Base-by-base conservation (phyloP, 2,113 vertebrate genomes). In the Rhea americana region DNA sequence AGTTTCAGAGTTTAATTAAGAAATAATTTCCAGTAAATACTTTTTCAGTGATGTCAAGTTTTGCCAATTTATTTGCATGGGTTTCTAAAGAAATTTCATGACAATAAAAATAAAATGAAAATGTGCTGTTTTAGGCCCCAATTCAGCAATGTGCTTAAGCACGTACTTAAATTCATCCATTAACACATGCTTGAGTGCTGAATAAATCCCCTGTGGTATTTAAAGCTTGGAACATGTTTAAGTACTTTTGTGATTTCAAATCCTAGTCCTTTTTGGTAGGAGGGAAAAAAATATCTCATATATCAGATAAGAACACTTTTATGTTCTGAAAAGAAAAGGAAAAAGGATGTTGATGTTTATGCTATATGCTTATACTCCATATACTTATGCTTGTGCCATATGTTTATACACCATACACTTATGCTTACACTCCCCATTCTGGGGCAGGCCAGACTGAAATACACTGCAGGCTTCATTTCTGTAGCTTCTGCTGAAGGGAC, bases 191-290 rank as follows among this genome's bases (percentile, higher is more conserved):
- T 22, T 59, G 91, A 81, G 61, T 21, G 20, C 61, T 81, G 82
- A 91, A 88, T 83, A 81, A 91, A 90, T 88, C 72, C 90, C 32
- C 19, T 48, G 32, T 45, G 80, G n/a, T 48, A 65, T 94, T 89
- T 87, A 55, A 85, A 91, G 41, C 55, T 80, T 63, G 75, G 45
- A 85, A 39, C 13, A 2, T 3, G 2, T 28, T 70, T 58, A 73
- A 87, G 5, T 21, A 30, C 41, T 91, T 82, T 76, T 67, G 24
- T 56, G 43, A 93, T 81, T 81, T 90, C 73, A 84, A 90, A 67
- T 71, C 20, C 15, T 56, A 14, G 4, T 63, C 25, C 8, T 87
- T 13, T 25, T 74, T 32, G 26, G 16, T 15, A 50, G 37, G 21
- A 80, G 18, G 39, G 11, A 80, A n/a, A 76, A 72, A 47, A 25